These are phyloP conservation scores for Gouania willdenowi DNA, from an alignment of 2,797 vertebrate genomes.

Conservation along the genomic window DNA sequence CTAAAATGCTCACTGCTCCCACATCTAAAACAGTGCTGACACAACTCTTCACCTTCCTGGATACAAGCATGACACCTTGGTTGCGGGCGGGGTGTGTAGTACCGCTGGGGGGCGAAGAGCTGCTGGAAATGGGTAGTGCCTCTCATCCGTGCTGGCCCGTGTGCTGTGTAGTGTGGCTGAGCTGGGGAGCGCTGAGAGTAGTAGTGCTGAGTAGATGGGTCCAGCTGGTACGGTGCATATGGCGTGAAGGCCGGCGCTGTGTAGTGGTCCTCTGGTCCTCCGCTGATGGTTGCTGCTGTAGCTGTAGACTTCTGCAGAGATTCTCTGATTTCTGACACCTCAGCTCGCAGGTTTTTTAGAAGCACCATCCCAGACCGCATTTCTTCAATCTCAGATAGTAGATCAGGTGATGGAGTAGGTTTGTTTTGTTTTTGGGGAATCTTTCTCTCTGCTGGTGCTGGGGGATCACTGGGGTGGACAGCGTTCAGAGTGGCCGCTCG, in stretches of 20 bases:
- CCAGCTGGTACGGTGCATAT: too few species aligned
- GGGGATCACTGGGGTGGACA: neutral
- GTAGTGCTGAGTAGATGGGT: too few species aligned
- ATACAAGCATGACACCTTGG: neutral
- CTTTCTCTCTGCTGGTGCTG: neutral
- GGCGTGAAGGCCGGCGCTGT: too few species aligned
- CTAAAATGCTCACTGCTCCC: constrained; percentile 12
- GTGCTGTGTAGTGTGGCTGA: too few species aligned
- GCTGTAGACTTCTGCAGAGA: constrained; percentile 1
- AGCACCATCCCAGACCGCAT: neutral
- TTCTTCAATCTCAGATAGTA: neutral
- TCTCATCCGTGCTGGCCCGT: too few species aligned
- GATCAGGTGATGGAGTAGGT: neutral
- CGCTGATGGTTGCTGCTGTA: too few species aligned
- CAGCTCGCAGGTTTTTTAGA: neutral
- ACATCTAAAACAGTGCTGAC: constrained; percentile 9
- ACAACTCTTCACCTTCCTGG: neutral
- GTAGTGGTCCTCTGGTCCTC: too few species aligned
- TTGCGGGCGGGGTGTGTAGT: fast-evolving
- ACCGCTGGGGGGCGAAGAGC: too few species aligned
- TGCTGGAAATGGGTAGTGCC: too few species aligned
- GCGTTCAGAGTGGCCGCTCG: neutral
- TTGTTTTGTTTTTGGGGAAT: neutral
- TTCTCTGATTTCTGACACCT: constrained; percentile 18
- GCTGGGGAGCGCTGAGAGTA: too few species aligned